A percentile compares a stretch with the other conserved stretches of the same genome.
phyloP scores from a whole-genome alignment of 2,113 vertebrate species.

The Hirundichthys speculiger region DNA sequence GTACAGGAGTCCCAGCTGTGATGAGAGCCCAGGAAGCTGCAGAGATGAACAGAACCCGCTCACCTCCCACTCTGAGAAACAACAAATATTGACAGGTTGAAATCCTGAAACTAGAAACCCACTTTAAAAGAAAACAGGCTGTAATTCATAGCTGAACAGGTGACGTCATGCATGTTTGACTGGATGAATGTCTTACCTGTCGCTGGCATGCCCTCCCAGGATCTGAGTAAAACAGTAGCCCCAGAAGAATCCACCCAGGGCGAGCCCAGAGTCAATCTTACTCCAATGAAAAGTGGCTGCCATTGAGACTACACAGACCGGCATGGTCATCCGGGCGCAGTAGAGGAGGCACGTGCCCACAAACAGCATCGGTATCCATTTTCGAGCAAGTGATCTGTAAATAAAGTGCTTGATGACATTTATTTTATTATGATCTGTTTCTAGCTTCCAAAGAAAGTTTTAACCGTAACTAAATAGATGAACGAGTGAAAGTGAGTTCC shows the following conservation, averaged over 20 bases:
- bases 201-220: constrained; percentile 88
- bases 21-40: constrained; percentile 84
- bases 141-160: neutral
- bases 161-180: neutral
- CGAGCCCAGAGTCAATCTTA: constrained; percentile 87
- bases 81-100: neutral
- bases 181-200: constrained; percentile 71
- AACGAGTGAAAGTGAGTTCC: too few species aligned
- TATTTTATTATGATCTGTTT: neutral
- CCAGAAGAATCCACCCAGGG: constrained; percentile 95
- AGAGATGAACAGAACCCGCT: constrained; percentile 88
- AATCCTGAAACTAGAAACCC: neutral
- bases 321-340: constrained; percentile 86
- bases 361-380: constrained; percentile 84
- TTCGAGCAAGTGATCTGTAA: constrained; percentile 76
- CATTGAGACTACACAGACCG: constrained; percentile 85
- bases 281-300: constrained; percentile 86
- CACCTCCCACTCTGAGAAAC: constrained; percentile 86
- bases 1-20: constrained; percentile 81
- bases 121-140: neutral
- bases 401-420: neutral
- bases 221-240: constrained; percentile 93
- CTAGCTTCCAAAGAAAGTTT: neutral
- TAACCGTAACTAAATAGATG: too few species aligned
- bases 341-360: constrained; percentile 89